Evolutionary conservation across 2,797 vertebrate genomes (phyloP).

Genomic region (Echiichthys vipera): DNA sequence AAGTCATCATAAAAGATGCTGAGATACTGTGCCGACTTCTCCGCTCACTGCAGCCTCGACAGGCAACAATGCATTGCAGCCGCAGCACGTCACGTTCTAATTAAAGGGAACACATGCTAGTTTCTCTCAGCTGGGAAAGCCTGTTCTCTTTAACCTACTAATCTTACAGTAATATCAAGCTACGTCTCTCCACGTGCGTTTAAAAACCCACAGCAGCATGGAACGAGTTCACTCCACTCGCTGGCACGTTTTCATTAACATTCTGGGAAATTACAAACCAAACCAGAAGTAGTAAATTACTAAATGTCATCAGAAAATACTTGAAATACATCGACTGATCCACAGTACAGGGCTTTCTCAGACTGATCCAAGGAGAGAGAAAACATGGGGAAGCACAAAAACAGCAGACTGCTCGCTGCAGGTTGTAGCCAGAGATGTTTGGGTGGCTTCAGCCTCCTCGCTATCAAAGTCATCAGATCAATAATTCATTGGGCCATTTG

Average conservation of each 20-base stretch:
- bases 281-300: neutral
- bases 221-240: neutral
- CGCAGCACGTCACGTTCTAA: slow-evolving; percentile 18
- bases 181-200: neutral
- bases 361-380: neutral
- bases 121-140: slow-evolving; percentile 7
- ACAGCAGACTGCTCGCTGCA: slow-evolving; percentile 3
- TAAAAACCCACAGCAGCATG: slow-evolving; percentile 11
- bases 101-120: slow-evolving; percentile 28
- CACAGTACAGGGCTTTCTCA: neutral
- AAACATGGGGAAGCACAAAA: neutral
- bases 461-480: slow-evolving; percentile 70
- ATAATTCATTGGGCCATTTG: slow-evolving; percentile 79
- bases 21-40: neutral
- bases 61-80: slow-evolving; percentile 14
- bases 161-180: neutral
- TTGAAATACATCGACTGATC: neutral
- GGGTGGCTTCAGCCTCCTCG: slow-evolving; percentile 54
- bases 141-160: neutral
- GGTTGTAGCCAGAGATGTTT: slow-evolving; percentile 53
- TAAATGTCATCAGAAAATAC: neutral
- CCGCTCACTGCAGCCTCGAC: neutral
- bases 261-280: slow-evolving; percentile 16
- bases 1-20: neutral
- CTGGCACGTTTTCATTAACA: slow-evolving; percentile 13